phyloP scores from a whole-genome alignment of 2,797 vertebrate genomes.

The Myotis vivesi region DNA sequence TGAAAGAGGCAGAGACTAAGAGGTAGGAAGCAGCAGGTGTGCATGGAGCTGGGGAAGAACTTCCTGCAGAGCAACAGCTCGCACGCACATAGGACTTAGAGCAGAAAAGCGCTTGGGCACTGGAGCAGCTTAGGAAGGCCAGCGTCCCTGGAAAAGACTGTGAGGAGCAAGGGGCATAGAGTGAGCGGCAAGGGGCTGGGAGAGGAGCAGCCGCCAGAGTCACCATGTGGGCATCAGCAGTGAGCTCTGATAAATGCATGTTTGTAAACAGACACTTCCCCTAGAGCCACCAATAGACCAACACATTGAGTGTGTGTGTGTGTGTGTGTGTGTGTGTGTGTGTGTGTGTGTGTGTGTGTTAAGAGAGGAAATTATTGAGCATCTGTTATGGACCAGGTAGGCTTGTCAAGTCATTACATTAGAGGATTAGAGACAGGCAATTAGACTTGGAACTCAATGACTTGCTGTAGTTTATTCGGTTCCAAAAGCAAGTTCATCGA shows the following conservation, averaged over 20 bases:
- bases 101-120: neutral
- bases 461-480: neutral
- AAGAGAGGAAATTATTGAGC: neutral
- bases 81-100: neutral
- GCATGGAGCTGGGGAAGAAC: neutral
- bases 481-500: neutral
- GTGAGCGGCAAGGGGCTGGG: neutral
- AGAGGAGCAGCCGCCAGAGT: neutral
- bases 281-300: neutral
- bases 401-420: neutral
- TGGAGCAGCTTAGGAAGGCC: neutral
- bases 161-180: neutral
- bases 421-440: fast-evolving
- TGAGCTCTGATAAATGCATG: too few species aligned
- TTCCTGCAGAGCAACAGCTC: neutral
- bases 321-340: neutral
- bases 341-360: neutral
- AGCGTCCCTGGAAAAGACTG: neutral
- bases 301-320: fast-evolving
- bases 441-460: fast-evolving
- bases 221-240: neutral
- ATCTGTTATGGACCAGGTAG: fast-evolving
- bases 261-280: neutral
- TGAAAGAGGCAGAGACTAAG: neutral
- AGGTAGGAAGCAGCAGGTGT: neutral